These are phyloP conservation scores for Hyles vespertilio DNA, from an alignment of 1,140 invertebrate species.

Conservation along the genomic window DNA sequence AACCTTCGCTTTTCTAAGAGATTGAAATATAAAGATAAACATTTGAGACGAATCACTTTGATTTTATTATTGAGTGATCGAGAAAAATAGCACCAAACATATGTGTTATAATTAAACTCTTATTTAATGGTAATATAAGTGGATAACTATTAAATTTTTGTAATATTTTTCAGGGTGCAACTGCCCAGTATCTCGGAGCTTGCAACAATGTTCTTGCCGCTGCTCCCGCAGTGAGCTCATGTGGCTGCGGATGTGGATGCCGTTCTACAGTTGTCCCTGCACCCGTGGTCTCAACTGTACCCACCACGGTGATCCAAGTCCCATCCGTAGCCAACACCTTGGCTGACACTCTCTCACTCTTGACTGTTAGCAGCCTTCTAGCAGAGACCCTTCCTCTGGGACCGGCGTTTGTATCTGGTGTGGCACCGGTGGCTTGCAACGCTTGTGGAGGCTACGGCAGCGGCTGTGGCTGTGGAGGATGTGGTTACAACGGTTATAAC, in stretches of 20 bases:
- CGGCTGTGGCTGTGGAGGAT: slow-evolving; percentile 22
- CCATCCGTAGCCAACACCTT: slow-evolving; percentile 42
- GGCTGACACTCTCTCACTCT: slow-evolving; percentile 51
- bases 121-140: too few relatives aligned
- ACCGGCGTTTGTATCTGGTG: not conserved
- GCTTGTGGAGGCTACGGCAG: slow-evolving; percentile 23
- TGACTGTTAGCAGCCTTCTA: slow-evolving; percentile 54
- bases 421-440: slow-evolving; percentile 7
- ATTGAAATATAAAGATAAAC: too few relatives aligned
- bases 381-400: slow-evolving; percentile 43
- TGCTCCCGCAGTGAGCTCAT: slow-evolving; percentile 1
- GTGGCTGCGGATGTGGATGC: slow-evolving; percentile 1
- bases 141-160: not conserved
- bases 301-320: slow-evolving; percentile 12
- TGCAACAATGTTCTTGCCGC: not conserved
- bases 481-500: slow-evolving; percentile 1
- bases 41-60: too few relatives aligned
- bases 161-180: slow-evolving; percentile 18
- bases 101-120: too few relatives aligned
- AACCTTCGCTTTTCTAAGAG: too few relatives aligned
- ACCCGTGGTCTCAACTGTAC: not conserved
- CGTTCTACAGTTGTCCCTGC: not conserved
- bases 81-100: too few relatives aligned
- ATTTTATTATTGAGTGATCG: too few relatives aligned
- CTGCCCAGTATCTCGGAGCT: slow-evolving; percentile 7